A percentile compares a stretch with the other conserved stretches of the same genome.
These are phyloP conservation scores for Apostichopus parvimensis DNA, from an alignment of 35 echinoderm and acorn worm species.

Conservation along the genomic window DNA sequence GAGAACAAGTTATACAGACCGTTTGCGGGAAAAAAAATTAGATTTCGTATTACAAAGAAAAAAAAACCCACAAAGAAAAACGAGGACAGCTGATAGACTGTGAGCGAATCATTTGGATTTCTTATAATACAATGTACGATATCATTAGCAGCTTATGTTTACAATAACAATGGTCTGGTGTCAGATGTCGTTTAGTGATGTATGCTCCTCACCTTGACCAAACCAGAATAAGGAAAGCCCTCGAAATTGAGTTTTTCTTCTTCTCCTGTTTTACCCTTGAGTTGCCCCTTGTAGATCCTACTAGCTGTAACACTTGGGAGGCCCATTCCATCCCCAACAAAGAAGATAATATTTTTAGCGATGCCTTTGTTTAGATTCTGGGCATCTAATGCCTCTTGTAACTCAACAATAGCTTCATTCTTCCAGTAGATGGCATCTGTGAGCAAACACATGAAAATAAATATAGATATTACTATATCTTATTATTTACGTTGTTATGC, in stretches of 20 bases:
- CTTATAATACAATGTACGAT: no score
- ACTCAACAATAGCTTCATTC: slow-evolving; percentile 9
- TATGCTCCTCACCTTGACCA: slow-evolving; percentile 42
- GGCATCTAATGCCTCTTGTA: slow-evolving; percentile 18
- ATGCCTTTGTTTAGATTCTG: slow-evolving; percentile 52
- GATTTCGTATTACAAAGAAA: no score
- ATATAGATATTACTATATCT: not conserved
- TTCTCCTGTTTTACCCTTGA: slow-evolving; percentile 53
- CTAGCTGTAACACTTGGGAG: slow-evolving; percentile 22
- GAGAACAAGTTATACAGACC: no score
- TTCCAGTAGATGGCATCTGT: slow-evolving; percentile 25
- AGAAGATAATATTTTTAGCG: slow-evolving; percentile 53
- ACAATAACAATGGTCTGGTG: no score
- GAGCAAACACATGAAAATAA: not conserved
- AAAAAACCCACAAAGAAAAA: no score
- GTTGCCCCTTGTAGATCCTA: slow-evolving; percentile 51
- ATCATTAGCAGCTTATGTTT: no score
- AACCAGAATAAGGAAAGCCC: slow-evolving; percentile 52
- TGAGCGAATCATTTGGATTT: no score
- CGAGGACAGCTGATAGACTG: no score
- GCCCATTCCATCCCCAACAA: slow-evolving; percentile 63
- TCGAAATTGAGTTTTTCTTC: slow-evolving; percentile 39
- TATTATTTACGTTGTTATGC: not conserved
- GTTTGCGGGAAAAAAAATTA: no score
- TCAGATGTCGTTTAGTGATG: no score